Base-by-base conservation (phyloP, 2,113 vertebrate species). In the Salvelinus alpinus region DNA sequence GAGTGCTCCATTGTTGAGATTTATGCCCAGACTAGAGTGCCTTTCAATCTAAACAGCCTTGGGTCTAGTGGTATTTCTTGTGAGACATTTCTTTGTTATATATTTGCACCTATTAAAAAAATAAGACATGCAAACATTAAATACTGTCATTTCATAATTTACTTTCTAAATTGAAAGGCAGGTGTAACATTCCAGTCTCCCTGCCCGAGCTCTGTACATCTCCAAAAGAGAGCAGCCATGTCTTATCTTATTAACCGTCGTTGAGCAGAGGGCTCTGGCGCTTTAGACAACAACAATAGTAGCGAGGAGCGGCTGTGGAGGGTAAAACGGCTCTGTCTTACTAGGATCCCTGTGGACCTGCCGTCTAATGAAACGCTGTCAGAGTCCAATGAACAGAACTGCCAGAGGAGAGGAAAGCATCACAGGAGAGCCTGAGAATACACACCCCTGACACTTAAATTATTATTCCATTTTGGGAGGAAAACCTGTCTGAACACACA, bases 291-390 rank as follows among this genome's bases (percentile, higher is more conserved):
- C 47, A 71, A 64, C 57, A 44, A 31, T 44, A 47, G 34, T 16
- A 25, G 64, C 51, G 22, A 25, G 34, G 62, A 64, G 31, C 29
- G 57, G 18, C 59, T 64, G 59, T 25, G 72, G 31, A 64, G 47
- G 22, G 64, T 34, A 60, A 34, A 7, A 44, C 9, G 9, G 9
- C 38, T 44, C 38, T 44, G 13, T 22, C 82, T 81, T 86, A 72
- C 65, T 81, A 38, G 70, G 76, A 78, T 77, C 89, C 88, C 85
- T 11, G 66, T 82, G 80, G 89, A 88, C 79, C 78, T 82, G 80
- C 78, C 31, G 78, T 48, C 20, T 72, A 78, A 72, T 78, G 76
- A 72, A 72, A 92, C 82, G 77, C 79, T 83, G 87, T 87, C 88
- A 91, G 71, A 89, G 87, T 72, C 48, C 47, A 65, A 18, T 72